Conservation (phyloP, 2,113 vertebrate genomes). For the Perognathus longimembris region DNA sequence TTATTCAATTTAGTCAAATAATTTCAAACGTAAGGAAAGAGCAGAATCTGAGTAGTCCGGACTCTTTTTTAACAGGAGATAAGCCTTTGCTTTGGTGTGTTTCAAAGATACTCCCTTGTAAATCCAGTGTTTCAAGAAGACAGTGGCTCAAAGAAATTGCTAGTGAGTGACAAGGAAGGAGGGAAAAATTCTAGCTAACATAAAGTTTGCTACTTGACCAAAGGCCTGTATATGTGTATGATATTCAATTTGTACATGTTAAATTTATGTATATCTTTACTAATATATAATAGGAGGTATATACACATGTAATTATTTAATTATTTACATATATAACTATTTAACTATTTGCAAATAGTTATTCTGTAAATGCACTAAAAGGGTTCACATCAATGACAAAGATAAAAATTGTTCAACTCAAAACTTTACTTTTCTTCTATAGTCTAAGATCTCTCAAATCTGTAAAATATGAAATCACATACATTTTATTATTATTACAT, state of each 20-base stretch:
- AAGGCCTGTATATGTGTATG: neutral
- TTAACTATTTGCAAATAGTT: too few species aligned
- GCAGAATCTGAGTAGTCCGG: neutral
- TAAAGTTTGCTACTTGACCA: neutral
- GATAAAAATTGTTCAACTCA: neutral
- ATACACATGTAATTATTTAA: neutral
- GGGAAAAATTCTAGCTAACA: neutral
- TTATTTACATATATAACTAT: too few species aligned
- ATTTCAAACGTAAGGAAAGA: neutral
- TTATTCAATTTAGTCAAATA: neutral
- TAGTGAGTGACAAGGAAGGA: neutral
- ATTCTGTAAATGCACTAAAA: neutral
- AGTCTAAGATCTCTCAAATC: conserved; percentile 6
- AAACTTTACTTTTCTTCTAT: neutral
- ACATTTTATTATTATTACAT: too few species aligned
- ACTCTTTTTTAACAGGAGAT: neutral
- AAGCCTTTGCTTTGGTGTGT: neutral
- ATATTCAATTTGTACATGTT: neutral
- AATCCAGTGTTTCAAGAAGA: neutral
- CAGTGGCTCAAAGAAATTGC: neutral
- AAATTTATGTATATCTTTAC: neutral
- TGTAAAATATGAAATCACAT: conserved; percentile 4
- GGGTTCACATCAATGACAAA: neutral
- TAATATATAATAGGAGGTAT: neutral
- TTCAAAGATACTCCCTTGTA: neutral